These are phyloP conservation scores for Acromyrmex echinatior DNA, from an alignment of 1,140 invertebrate genomes.

Conservation along the genomic window DNA sequence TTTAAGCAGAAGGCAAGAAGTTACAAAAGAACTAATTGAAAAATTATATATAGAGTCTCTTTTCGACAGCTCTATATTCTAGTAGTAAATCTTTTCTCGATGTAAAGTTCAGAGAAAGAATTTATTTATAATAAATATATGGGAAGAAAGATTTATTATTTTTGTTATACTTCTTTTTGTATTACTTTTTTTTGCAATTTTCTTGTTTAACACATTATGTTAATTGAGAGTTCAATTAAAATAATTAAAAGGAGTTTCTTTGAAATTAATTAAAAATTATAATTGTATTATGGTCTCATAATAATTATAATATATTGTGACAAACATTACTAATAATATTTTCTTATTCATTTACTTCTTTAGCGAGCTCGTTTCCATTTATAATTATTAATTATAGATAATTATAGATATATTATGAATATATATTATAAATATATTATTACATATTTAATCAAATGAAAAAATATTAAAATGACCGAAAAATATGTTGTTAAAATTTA, in stretches of 20 bases:
- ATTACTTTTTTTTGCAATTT: conserved; percentile 1
- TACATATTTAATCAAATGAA: not conserved
- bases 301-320: not conserved
- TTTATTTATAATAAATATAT: not conserved
- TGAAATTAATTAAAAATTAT: not conserved
- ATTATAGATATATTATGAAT: not conserved
- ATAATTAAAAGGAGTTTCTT: not conserved
- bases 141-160: not conserved
- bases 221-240: not conserved
- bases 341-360: not conserved
- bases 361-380: not conserved
- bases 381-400: not conserved
- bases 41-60: not conserved
- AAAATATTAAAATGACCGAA: not conserved
- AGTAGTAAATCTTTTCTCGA: not conserved
- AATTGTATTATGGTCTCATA: not conserved
- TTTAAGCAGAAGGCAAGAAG: not conserved
- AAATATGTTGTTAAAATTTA: not conserved
- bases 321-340: not conserved
- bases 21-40: not conserved
- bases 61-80: not conserved
- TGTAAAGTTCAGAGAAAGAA: not conserved
- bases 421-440: too few relatives aligned
- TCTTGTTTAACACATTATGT: not conserved
- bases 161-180: too few relatives aligned